Conservation (phyloP, 2,797 vertebrate genomes). For the Sciurus carolinensis region DNA sequence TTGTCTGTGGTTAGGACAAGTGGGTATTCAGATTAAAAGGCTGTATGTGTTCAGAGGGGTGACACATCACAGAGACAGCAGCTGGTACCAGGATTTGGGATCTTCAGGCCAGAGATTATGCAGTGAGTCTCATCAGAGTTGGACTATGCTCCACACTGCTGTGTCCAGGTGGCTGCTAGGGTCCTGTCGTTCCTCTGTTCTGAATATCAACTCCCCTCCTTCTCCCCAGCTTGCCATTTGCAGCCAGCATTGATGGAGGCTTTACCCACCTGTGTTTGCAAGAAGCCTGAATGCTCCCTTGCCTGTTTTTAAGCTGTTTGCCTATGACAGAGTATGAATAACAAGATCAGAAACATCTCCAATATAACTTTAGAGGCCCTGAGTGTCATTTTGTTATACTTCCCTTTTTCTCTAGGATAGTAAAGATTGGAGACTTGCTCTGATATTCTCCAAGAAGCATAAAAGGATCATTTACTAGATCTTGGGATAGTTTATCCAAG, state of each 20-base stretch:
- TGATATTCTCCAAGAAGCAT: slow-evolving; percentile 58
- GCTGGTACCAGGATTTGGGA: background rate
- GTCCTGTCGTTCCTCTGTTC: background rate
- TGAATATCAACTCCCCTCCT: background rate
- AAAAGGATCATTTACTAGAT: slow-evolving; percentile 67
- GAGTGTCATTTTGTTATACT: slow-evolving; percentile 52
- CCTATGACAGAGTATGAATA: slow-evolving; percentile 71
- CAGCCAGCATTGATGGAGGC: slow-evolving; percentile 10
- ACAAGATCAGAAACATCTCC: slow-evolving; percentile 76
- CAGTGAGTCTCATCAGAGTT: background rate
- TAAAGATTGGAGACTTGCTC: slow-evolving; percentile 51
- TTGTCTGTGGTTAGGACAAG: background rate
- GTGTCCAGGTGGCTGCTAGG: background rate
- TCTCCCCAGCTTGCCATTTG: slow-evolving; percentile 56
- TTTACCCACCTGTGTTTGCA: slow-evolving; percentile 66
- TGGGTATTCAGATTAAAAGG: background rate
- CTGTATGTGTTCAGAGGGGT: background rate
- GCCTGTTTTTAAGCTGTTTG: slow-evolving; percentile 81
- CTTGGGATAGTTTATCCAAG: slow-evolving; percentile 61
- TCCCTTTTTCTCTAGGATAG: background rate
- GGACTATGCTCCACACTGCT: background rate
- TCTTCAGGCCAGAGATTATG: too few relatives aligned
- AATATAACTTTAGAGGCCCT: slow-evolving; percentile 49
- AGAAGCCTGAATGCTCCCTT: slow-evolving; percentile 73
- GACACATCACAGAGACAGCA: background rate